Evolutionary conservation across 2,113 vertebrate genomes (phyloP).

Genomic region (Microcebus jonahi): DNA sequence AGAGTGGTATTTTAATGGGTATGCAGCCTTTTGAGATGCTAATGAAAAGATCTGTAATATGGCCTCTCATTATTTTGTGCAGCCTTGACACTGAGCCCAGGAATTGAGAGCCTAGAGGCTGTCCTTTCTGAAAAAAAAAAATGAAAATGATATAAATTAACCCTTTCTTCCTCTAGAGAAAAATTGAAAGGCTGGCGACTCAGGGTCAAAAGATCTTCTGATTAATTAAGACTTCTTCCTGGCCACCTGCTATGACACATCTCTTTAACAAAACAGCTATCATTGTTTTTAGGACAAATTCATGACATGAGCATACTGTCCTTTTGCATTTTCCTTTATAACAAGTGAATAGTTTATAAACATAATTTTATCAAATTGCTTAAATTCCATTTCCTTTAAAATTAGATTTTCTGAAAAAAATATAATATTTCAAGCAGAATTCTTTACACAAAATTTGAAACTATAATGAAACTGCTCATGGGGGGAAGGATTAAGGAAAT

Average conservation of each 20-base stretch:
- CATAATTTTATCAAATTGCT: constrained; percentile 7
- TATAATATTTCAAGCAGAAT: not conserved
- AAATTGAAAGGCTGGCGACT: constrained; percentile 3
- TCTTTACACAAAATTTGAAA: constrained; percentile 32
- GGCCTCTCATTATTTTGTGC: constrained; percentile 8
- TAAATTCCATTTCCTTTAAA: constrained; percentile 55
- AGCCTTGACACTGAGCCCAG: not conserved
- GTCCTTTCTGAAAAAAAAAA: not conserved
- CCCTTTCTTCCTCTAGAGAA: not conserved
- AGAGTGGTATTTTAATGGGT: not conserved
- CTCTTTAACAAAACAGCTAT: not conserved
- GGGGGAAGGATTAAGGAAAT: constrained; percentile 50
- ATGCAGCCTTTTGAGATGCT: not conserved
- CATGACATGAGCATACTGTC: not conserved
- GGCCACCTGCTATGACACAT: not conserved
- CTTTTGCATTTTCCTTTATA: constrained; percentile 30
- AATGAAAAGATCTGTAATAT: not conserved
- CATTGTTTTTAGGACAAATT: not conserved
- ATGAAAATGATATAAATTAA: constrained; percentile 38
- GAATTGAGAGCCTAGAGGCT: not conserved
- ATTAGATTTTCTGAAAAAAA: constrained; percentile 50
- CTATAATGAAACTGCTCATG: constrained; percentile 34
- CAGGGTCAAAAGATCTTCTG: not conserved
- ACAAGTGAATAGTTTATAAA: constrained; percentile 2
- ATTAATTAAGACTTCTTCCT: constrained; percentile 28